A percentile compares a stretch with the other conserved stretches of the same genome.
These are phyloP conservation scores for Eurystomus glaucurus DNA, from an alignment of 2,797 vertebrate genomes.

Conservation along the genomic window DNA sequence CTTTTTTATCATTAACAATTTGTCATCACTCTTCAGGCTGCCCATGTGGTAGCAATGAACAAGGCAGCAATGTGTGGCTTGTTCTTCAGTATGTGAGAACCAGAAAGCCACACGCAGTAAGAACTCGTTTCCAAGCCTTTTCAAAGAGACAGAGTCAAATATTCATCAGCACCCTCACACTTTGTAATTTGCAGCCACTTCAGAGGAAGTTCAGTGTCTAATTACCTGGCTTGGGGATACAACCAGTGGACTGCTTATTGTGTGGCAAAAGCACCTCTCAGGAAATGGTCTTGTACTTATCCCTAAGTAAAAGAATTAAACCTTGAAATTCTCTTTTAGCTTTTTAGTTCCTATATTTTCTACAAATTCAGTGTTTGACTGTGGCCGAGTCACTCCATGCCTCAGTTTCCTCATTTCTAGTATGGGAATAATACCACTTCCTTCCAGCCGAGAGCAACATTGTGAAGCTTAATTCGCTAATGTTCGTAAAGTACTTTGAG, in stretches of 20 bases:
- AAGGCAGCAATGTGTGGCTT: neutral
- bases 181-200: neutral
- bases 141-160: neutral
- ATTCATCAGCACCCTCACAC: neutral
- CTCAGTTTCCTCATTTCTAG: neutral
- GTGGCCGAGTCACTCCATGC: neutral
- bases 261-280: neutral
- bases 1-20: constrained; percentile 10
- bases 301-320: neutral
- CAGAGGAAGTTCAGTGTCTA: neutral
- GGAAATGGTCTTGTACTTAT: neutral
- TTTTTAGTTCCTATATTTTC: neutral
- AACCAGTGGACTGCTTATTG: neutral
- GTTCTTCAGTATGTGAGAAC: neutral
- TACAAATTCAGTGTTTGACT: neutral
- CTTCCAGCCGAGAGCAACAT: neutral
- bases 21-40: constrained; percentile 24
- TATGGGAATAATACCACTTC: neutral
- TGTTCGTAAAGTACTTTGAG: neutral
- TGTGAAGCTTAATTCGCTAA: neutral
- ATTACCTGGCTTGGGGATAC: neutral
- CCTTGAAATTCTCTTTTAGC: neutral
- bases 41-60: constrained; percentile 32
- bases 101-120: neutral
- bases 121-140: neutral